Base-by-base conservation (phyloP, 1,140 invertebrate species). In the Limonius californicus region DNA sequence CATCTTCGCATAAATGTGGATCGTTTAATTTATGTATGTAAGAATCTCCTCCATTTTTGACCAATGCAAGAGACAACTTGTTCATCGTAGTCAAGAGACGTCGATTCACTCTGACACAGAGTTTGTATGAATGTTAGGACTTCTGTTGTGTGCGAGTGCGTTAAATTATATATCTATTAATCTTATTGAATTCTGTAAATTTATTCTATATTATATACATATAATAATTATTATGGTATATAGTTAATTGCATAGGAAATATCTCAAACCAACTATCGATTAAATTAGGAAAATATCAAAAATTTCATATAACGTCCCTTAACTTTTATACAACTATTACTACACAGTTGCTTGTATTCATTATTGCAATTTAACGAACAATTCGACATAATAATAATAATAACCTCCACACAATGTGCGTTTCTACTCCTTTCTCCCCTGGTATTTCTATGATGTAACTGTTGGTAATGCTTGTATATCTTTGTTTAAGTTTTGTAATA, bases 161-260 rank as follows among this genome's bases (percentile, higher is more conserved):
- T 70, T 72, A 68, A 70, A 71, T 70, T 72, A 72, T 74, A 70
- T 68, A 71, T 70, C 70, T 71, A 68, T 69, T 68, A 71, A 72
- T 70, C 71, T 73, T 74, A 73, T 74, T 66, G 55, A 71, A 71
- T 70, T 74, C 72, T 75, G 73, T 74, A 75, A 72, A 75, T 74
- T 75, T 73, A 72, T 70, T 75, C 72, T 73, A 72, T 66, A 70
- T 70, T 71, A 72, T 73, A 74, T 72, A 73, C 71, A 74, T 72
- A 74, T 67, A 74, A 72, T 69, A 72, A n/a, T 65, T 74, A 73
- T 70, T 69, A 72, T 64, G 69, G 68, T 68, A 50, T 50, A 72
- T 74, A 74, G 72, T 74, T 74, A 69, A 73, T 72, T 74, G 54
- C 71, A 65, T 74, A 72, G 69, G 60, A 67, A 68, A 71, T 71